These are phyloP conservation scores for Biston stratarius DNA, from an alignment of 2,888 invertebrate genomes.

Conservation along the genomic window DNA sequence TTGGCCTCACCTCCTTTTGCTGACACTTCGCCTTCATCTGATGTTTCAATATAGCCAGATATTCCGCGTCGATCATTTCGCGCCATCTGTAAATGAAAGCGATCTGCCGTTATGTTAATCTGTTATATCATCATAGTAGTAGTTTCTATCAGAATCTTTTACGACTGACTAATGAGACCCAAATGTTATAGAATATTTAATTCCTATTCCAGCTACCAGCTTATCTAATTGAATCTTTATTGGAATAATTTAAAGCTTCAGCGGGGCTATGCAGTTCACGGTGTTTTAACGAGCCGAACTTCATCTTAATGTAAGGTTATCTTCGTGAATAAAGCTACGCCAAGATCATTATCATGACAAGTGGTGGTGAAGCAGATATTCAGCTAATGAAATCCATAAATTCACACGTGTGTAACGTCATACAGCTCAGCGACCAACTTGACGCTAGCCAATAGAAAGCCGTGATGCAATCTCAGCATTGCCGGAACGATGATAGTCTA, in stretches of 20 bases:
- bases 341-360: constrained; percentile 55
- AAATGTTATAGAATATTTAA: constrained; percentile 18
- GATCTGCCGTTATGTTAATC: constrained; percentile 26
- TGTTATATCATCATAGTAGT: constrained; percentile 20
- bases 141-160: constrained; percentile 23
- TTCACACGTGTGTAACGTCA: constrained; percentile 49
- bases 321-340: constrained; percentile 48
- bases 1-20: constrained; percentile 68
- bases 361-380: constrained; percentile 51
- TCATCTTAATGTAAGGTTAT: constrained; percentile 53
- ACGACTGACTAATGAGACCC: constrained; percentile 29
- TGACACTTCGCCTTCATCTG: constrained; percentile 76
- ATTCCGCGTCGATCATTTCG: constrained; percentile 72
- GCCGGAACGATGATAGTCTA: constrained; percentile 56
- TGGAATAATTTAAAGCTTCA: constrained; percentile 23
- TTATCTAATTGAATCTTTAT: constrained; percentile 38
- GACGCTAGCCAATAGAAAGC: constrained; percentile 63
- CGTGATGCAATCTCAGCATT: constrained; percentile 60
- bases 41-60: constrained; percentile 74
- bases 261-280: constrained; percentile 33
- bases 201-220: constrained; percentile 8
- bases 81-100: constrained; percentile 69
- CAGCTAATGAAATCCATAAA: constrained; percentile 67
- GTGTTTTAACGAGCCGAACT: constrained; percentile 43
- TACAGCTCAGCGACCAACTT: constrained; percentile 24